Percentiles rank a stretch among this genome's conserved stretches.
phyloP scores from a whole-genome alignment of 2,113 vertebrate genomes.

The Scatophagus argus region DNA sequence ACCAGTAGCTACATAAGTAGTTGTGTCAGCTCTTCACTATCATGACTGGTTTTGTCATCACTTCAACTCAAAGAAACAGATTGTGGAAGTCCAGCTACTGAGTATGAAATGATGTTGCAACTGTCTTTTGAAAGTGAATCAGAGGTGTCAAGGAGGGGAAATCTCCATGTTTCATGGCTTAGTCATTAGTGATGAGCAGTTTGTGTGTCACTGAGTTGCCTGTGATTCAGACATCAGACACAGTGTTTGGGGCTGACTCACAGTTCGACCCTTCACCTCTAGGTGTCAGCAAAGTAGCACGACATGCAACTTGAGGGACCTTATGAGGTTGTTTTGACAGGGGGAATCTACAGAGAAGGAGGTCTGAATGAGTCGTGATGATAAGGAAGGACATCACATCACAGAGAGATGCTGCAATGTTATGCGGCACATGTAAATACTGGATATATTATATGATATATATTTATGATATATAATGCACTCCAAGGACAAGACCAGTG shows the following conservation, averaged over 20 bases:
- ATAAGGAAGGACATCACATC: neutral
- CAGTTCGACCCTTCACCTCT: constrained; percentile 33
- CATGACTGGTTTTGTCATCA: constrained; percentile 46
- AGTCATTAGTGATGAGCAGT: constrained; percentile 3
- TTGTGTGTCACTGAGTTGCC: neutral
- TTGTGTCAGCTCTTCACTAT: constrained; percentile 24
- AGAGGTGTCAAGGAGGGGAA: neutral
- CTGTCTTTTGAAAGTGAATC: constrained; percentile 11
- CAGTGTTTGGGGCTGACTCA: constrained; percentile 6
- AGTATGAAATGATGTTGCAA: neutral
- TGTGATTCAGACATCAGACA: neutral
- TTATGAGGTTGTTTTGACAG: neutral
- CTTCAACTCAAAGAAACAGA: constrained; percentile 33
- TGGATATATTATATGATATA: too few relatives aligned
- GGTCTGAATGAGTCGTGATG: neutral
- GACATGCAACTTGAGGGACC: neutral
- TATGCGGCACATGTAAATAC: neutral
- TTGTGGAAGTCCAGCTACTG: neutral
- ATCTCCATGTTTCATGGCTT: neutral
- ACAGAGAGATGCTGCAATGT: neutral
- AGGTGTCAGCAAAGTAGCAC: constrained; percentile 33
- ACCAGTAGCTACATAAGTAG: neutral
- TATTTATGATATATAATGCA: neutral
- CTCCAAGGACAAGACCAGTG: neutral
- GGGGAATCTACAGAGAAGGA: neutral